Percentiles rank a stretch among this genome's conserved stretches.
phyloP scores from a whole-genome alignment of 1,140 invertebrate genomes.

The Thrips palmi region DNA sequence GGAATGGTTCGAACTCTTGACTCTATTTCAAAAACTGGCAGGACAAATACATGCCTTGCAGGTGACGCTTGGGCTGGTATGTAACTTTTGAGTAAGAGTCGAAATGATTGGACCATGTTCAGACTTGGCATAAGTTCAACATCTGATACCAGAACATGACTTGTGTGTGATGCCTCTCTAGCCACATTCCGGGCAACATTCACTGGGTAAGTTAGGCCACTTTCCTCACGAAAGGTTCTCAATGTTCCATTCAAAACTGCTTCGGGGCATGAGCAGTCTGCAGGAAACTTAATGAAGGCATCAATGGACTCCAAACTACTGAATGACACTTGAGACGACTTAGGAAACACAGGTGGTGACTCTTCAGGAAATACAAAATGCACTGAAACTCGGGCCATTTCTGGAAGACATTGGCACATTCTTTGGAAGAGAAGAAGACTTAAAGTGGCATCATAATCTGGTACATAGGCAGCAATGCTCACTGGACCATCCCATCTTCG shows the following conservation, averaged over 20 bases:
- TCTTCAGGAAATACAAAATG: constrained; percentile 42
- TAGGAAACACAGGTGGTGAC: constrained; percentile 15
- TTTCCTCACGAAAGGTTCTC: constrained; percentile 11
- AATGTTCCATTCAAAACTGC: constrained; percentile 8
- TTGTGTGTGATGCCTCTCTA: constrained; percentile 34
- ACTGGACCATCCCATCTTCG: constrained; percentile 52
- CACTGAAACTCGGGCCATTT: constrained; percentile 47
- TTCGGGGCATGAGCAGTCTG: constrained; percentile 11
- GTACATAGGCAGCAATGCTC: constrained; percentile 50
- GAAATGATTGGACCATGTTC: constrained; percentile 37
- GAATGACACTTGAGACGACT: background rate
- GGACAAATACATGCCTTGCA: constrained; percentile 34
- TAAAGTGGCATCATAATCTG: constrained; percentile 40
- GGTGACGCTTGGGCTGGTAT: constrained; percentile 4
- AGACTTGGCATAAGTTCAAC: constrained; percentile 53
- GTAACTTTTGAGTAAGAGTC: constrained; percentile 14
- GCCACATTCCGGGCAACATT: constrained; percentile 57
- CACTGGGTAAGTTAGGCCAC: constrained; percentile 43
- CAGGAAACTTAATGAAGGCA: constrained; percentile 3
- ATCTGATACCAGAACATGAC: constrained; percentile 54
- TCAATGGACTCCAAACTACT: constrained; percentile 12
- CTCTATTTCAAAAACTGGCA: constrained; percentile 58
- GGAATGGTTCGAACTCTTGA: constrained; percentile 32
- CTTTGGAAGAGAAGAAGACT: constrained; percentile 38
- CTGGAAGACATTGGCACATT: constrained; percentile 38